phyloP scores from a whole-genome alignment of 2,888 invertebrate genomes.

The Coremacera marginata region DNA sequence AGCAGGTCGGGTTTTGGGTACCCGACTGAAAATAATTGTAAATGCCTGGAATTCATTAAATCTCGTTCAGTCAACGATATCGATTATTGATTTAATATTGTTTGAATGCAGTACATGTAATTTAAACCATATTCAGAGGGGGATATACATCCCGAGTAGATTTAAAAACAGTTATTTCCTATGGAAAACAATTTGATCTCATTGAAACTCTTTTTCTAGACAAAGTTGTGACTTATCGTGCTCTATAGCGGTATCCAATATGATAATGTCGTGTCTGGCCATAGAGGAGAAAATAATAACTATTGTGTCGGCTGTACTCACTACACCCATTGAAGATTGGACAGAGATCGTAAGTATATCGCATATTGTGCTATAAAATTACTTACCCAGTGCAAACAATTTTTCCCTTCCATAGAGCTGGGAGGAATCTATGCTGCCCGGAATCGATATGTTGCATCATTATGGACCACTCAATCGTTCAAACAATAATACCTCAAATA shows the following conservation, averaged over 20 bases:
- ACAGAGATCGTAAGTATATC: conserved; percentile 58
- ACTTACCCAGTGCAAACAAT: not conserved
- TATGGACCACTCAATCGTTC: conserved; percentile 64
- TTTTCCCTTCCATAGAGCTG: conserved; percentile 59
- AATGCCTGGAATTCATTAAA: too few species aligned
- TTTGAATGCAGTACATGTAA: too few species aligned
- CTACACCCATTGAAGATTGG: conserved; percentile 66
- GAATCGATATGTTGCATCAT: conserved; percentile 67
- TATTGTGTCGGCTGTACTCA: conserved; percentile 59
- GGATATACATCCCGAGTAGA: too few species aligned
- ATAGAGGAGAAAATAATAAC: conserved; percentile 63
- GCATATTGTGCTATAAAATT: not conserved
- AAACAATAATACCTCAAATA: conserved; percentile 53
- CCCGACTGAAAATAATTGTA: too few species aligned
- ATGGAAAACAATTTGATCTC: too few species aligned
- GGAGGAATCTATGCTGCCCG: conserved; percentile 67
- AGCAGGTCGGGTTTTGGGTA: too few species aligned
- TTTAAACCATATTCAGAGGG: too few species aligned
- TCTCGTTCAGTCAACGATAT: too few species aligned
- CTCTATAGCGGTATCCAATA: conserved; percentile 60
- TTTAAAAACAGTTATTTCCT: too few species aligned
- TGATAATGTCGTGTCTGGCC: conserved; percentile 61
- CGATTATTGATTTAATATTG: too few species aligned
- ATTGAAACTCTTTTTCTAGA: conserved; percentile 47
- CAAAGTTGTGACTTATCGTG: conserved; percentile 64